phyloP scores from a whole-genome alignment of 2,113 vertebrate species.

The Misgurnus mizolepis region DNA sequence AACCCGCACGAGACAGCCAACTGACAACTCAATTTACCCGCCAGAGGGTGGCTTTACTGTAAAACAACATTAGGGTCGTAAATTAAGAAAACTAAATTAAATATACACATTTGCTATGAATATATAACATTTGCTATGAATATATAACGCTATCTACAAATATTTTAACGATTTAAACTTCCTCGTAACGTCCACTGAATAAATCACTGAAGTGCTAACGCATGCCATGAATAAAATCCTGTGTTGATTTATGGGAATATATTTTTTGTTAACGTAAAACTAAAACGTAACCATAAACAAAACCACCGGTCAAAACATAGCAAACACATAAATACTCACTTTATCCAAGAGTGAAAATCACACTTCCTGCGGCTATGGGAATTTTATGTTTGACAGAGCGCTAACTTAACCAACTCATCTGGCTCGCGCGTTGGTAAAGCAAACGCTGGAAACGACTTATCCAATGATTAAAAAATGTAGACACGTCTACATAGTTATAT shows the following conservation, averaged over 20 bases:
- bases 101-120: not conserved
- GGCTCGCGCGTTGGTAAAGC: not conserved
- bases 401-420: not conserved
- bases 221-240: not conserved
- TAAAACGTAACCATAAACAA: not conserved
- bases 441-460: not conserved
- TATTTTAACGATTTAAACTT: not conserved
- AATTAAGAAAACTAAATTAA: not conserved
- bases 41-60: not conserved
- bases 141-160: too few species aligned
- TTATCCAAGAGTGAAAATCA: not conserved
- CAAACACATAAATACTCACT: not conserved
- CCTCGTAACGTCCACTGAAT: not conserved
- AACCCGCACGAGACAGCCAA: not conserved
- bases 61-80: not conserved
- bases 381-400: conserved; percentile 11
- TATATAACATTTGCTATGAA: not conserved
- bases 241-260: not conserved
- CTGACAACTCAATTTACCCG: conserved; percentile 13
- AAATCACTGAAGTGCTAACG: not conserved
- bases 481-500: not conserved
- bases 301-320: not conserved
- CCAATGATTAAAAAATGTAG: not conserved
- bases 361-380: conserved; percentile 17
- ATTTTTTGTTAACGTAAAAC: not conserved